Evolutionary conservation across 1,140 invertebrate species (phyloP), one percentile per base, ranked within the genome.

Genomic region (Lepidurus apus): DNA sequence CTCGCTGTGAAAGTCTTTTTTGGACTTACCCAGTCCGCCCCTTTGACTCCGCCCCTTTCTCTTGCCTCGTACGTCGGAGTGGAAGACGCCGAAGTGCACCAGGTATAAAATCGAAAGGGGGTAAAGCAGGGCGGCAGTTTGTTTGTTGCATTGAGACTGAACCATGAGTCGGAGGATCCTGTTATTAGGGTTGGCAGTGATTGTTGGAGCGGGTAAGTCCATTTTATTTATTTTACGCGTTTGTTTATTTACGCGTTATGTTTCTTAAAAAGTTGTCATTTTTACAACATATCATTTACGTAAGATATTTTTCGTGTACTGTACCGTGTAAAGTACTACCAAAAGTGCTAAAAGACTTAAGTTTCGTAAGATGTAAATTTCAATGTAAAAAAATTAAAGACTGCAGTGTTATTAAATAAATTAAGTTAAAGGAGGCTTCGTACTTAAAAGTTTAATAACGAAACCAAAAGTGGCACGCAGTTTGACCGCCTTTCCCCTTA

Each of bases 81-180:
- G 17, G 53, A 9, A 21, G 53, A 65, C 21, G 53, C 53, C 45
- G 45, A 47, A 6, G 1, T 11, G 17, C 45, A 42, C 42, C 43
- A 77, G 75, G 75, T 77, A 77, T 77, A 77, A 77, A 77, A 77
- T 42, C 42, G 43, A 77, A 77, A 77, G 75, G 75, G 75, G 47
- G 75, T 43, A 43, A 77, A 24, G 9, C 47, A 47, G 75, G 75
- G 75, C 26, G 75, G 75, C 75, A 77, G 75, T 77, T 44, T 43
- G 7, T 42, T 42, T 47, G 24, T 47, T 13, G 75, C 43, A 44
- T 77, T 45, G 34, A 44, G 17, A 21, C 75, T 21, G 42, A 43
- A 75, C 10, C 13, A 43, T 75, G 42, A 42, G 26, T 17, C 17
- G 53, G 53, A 21, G 9, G 53, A 65, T 65, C 53, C 53, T 65